Base-by-base conservation (phyloP, 2,888 invertebrate species). In the Andrena bucephala region DNA sequence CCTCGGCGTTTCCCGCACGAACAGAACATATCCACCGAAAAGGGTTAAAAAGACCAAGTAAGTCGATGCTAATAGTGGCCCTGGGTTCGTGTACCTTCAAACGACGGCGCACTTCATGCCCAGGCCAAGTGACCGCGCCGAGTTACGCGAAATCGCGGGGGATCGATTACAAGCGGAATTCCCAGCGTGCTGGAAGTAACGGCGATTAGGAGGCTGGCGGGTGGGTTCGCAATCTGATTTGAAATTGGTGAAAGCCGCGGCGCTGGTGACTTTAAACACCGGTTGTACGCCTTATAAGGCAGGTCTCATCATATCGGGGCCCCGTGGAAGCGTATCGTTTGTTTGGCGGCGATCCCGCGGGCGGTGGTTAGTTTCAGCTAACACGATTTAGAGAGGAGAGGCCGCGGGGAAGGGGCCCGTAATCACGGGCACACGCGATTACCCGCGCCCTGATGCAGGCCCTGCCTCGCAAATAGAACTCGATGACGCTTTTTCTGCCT, bases 221-320 rank as follows among this genome's bases (percentile, higher is more conserved):
- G 69, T 82, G 42, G 42, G 42, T 42, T 16, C 82, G 87, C 83
- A 83, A 90, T 89, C 82, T 71, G 75, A 84, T 84, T 86, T 85
- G 73, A 85, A 89, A 89, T 89, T 90, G 90, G 89, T 85, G 89
- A 89, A 89, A 89, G 90, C 81, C 79, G 73, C 68, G 78, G 70
- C 67, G 81, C 76, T 77, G 84, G 83, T 83, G 72, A 84, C 83
- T 90, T 81, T 89, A 87, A 89, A 85, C 86, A 82, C 83, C 65
- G 81, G 81, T 78, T 74, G 67, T 79, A 77, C 42, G 74, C 89
- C 86, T 81, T 89, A 87, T 89, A 87, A 79, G 88, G 85, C 75
- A 65, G 67, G 57, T 78, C 85, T 84, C 89, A 87, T 89, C 88
- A 86, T 85, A 78, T 72, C 59, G 33, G 33, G n/a, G 13, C 33